phyloP scores from a whole-genome alignment of 2,888 invertebrate genomes.

The Xanthia icteritia region DNA sequence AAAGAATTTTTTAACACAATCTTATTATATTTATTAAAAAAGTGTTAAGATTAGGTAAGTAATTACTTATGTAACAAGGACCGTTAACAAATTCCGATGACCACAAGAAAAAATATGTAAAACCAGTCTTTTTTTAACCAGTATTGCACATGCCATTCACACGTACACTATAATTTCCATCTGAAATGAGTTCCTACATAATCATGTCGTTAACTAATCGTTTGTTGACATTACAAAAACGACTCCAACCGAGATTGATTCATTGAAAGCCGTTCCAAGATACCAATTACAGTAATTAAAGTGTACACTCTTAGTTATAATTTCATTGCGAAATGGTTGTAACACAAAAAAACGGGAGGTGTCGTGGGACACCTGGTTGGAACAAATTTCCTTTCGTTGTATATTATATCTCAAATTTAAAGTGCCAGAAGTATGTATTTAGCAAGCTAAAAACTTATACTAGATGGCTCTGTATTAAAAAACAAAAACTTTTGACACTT shows the following conservation, averaged over 20 bases:
- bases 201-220: constrained; percentile 56
- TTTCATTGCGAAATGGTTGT: constrained; percentile 61
- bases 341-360: neutral
- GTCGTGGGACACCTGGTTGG: no score
- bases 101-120: neutral
- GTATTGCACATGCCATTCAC: constrained; percentile 18
- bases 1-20: neutral
- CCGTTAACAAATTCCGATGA: neutral
- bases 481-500: no score
- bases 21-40: neutral
- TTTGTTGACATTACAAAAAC: constrained; percentile 63
- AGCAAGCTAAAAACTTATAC: no score
- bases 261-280: constrained; percentile 55
- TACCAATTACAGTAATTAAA: constrained; percentile 69
- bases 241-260: constrained; percentile 57
- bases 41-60: neutral
- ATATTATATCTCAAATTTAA: no score
- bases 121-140: constrained; percentile 25
- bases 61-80: neutral
- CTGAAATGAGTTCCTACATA: constrained; percentile 49
- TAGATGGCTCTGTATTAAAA: no score
- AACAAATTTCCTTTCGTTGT: no score
- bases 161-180: constrained; percentile 45
- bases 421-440: no score
- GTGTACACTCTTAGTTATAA: constrained; percentile 58